Conservation (phyloP, 2,888 invertebrate species). For the Caenorhabditis afra region DNA sequence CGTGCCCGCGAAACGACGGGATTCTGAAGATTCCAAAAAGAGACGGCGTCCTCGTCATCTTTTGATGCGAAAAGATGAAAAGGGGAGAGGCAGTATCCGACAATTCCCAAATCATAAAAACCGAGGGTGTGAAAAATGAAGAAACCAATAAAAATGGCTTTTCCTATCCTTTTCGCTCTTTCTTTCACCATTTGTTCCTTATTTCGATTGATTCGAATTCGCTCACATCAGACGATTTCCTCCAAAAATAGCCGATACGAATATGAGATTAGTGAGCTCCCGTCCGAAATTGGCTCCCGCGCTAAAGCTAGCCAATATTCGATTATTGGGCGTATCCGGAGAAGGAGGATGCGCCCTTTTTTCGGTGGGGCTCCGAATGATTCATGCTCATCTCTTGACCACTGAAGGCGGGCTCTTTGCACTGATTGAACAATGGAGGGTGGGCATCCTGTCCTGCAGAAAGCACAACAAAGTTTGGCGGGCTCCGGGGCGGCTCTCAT, state of each 20-base stretch:
- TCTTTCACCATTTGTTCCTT: no score
- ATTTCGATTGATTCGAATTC: no score
- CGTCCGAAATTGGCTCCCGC: not conserved
- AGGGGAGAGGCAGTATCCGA: not conserved
- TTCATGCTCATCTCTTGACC: conserved; percentile 28
- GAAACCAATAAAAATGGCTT: no score
- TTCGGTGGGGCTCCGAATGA: not conserved
- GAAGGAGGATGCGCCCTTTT: no score
- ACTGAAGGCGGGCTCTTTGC: conserved; percentile 6
- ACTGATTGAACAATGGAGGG: conserved; percentile 46
- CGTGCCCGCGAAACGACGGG: conserved; percentile 16
- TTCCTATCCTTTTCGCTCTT: no score
- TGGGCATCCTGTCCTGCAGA: not conserved
- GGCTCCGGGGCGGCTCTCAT: no score
- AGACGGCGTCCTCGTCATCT: not conserved
- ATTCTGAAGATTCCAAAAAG: conserved; percentile 19
- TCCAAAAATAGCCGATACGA: not conserved
- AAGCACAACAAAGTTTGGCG: no score
- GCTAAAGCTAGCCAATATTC: conserved; percentile 1
- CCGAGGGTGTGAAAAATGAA: no score
- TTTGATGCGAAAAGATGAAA: not conserved
- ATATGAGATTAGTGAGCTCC: not conserved
- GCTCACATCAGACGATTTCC: no score
- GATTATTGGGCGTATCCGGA: not conserved
- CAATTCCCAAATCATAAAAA: no score